Evolutionary conservation across 2,888 invertebrate genomes (phyloP), one percentile per base, ranked within the genome.

Genomic region (Loripinus fragilis): DNA sequence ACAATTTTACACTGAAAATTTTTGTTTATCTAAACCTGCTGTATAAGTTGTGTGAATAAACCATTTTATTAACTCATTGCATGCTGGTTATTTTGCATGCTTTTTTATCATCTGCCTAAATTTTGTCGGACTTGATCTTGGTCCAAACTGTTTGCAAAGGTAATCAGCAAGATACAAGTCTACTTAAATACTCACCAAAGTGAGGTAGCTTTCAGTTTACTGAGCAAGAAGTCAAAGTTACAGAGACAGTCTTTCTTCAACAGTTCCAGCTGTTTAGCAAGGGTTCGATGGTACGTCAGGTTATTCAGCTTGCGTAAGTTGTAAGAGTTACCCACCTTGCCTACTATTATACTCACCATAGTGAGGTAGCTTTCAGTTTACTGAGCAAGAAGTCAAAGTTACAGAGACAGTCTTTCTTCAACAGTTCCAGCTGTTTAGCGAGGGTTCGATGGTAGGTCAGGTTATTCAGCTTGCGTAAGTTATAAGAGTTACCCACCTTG

Each of bases 231-330:
- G 23, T 88, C 86, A 66, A 88, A 88, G 78, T 91, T 91, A 70
- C 89, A 87, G 7, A 92, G 78, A 45, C 88, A 89, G 41, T 92
- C 87, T 35, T 82, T 74, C 71, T 91, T 92, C 64, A 92, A 77
- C 42, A 78, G 23, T 23, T 81, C 78, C 25, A 85, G 25, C 15
- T 87, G 81, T 12, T 71, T 74, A 8, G 88, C 85, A 35, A 85
- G 50, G 20, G 82, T 69, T 30, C 91, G 76, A 65, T 91, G 92
- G 70, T 86, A 88, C 5, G 92, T 90, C 10, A 91, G 85, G 52
- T 90, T 90, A 78, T 86, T 90, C 67, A 92, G 81, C 70, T 90
- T 92, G 7, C 92, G 85, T 20, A 86, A 50, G 73, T 92, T 92
- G 86, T 87, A 91, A 20, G 86, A 73, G 20, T 73, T 55, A 10